Evolutionary conservation across 2,113 vertebrate genomes (phyloP).

Genomic region (Ctenomys sociabilis): DNA sequence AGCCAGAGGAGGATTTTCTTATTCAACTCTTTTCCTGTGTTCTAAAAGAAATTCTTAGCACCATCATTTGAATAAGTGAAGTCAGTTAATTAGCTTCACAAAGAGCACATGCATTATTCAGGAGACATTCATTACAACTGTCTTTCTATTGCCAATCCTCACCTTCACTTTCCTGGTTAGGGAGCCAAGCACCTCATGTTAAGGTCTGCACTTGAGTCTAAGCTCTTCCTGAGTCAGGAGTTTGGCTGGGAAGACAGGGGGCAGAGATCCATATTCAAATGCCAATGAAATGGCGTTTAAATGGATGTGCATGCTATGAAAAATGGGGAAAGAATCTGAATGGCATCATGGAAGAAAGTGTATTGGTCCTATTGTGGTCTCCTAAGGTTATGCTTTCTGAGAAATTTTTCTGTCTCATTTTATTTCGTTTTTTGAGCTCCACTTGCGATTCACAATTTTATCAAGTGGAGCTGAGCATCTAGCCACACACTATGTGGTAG

Average conservation of each 20-base stretch:
- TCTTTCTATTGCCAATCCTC: neutral
- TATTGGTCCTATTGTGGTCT: neutral
- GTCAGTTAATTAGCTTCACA: slow-evolving; percentile 67
- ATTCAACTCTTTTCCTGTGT: neutral
- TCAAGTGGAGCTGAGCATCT: neutral
- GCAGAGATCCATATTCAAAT: neutral
- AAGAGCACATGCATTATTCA: slow-evolving; percentile 67
- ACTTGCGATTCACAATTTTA: neutral
- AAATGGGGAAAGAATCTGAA: neutral
- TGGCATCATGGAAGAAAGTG: neutral
- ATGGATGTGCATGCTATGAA: no score
- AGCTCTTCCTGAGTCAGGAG: neutral
- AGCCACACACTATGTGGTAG: neutral
- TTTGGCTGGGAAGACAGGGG: neutral
- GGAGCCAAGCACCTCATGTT: neutral
- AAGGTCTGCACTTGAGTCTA: neutral
- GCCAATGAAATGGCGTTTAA: neutral
- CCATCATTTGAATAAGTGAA: slow-evolving; percentile 28
- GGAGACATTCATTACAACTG: slow-evolving; percentile 19
- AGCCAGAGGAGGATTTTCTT: neutral
- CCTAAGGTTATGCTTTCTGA: neutral
- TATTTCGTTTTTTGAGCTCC: slow-evolving; percentile 27
- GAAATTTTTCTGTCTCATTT: neutral
- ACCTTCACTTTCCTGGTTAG: neutral
- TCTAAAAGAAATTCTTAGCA: slow-evolving; percentile 60